phyloP scores from a whole-genome alignment of 2,797 vertebrate genomes.

The Natrix natrix region DNA sequence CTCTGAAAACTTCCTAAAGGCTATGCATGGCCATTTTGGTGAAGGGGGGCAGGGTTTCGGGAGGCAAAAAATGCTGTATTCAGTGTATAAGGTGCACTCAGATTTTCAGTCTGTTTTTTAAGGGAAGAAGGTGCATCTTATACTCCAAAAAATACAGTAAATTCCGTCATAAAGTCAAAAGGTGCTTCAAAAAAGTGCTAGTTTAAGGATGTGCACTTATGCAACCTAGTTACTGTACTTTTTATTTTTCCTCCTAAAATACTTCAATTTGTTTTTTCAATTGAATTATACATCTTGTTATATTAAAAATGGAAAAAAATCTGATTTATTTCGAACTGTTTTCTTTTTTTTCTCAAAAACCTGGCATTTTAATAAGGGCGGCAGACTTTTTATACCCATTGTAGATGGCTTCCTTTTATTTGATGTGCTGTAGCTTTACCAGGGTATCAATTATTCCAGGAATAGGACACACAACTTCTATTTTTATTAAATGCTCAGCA shows the following conservation, averaged over 20 bases:
- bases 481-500: slow-evolving; percentile 53
- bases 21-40: too few relatives aligned
- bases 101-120: too few relatives aligned
- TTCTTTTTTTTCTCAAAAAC: neutral
- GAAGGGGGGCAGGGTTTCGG: too few relatives aligned
- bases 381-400: neutral
- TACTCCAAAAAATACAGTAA: neutral
- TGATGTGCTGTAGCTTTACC: neutral
- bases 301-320: neutral
- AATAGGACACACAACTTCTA: slow-evolving; percentile 51
- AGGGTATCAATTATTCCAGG: slow-evolving; percentile 47
- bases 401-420: neutral
- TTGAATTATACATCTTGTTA: neutral
- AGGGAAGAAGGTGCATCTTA: too few relatives aligned
- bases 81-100: too few relatives aligned
- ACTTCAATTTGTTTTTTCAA: neutral
- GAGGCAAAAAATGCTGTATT: too few relatives aligned
- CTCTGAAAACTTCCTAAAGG: too few relatives aligned
- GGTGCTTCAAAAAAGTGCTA: neutral
- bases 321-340: neutral
- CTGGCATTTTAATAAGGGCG: neutral
- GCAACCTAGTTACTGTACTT: neutral
- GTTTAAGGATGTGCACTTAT: neutral
- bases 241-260: neutral
- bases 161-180: neutral